A percentile compares a stretch with the other conserved stretches of the same genome.
Conservation (phyloP, 1,140 invertebrate genomes). For the Drosophila setifemur region DNA sequence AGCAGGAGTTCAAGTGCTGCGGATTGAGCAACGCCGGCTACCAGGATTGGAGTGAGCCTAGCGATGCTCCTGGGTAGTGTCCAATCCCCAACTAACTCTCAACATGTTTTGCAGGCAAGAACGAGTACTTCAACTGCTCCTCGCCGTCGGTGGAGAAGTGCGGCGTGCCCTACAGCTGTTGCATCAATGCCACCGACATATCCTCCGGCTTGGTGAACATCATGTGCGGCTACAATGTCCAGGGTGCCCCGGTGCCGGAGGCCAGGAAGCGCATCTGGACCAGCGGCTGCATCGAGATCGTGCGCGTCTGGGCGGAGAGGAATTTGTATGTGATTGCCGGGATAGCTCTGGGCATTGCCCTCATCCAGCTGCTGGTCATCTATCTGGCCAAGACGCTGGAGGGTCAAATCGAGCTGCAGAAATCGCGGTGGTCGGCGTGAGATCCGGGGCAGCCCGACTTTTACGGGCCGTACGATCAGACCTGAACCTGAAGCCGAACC, state of each 20-base stretch:
- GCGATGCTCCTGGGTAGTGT: too few species aligned
- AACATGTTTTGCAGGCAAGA: slow-evolving; percentile 87
- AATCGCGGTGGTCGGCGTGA: slow-evolving; percentile 86
- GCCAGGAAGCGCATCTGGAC: slow-evolving; percentile 94
- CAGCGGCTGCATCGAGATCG: slow-evolving; percentile 94
- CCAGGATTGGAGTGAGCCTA: slow-evolving; percentile 92
- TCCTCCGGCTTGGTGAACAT: slow-evolving; percentile 93
- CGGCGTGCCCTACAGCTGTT: slow-evolving; percentile 96
- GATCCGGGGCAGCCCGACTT: slow-evolving; percentile 27
- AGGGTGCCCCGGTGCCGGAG: slow-evolving; percentile 91
- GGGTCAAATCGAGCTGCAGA: slow-evolving; percentile 94
- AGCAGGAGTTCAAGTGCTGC: slow-evolving; percentile 96
- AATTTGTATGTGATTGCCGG: slow-evolving; percentile 94
- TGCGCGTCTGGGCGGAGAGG: slow-evolving; percentile 91
- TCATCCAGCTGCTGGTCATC: slow-evolving; percentile 94
- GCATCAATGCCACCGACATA: slow-evolving; percentile 94
- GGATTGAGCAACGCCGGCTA: slow-evolving; percentile 94
- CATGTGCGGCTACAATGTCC: slow-evolving; percentile 95
- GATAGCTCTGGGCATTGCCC: slow-evolving; percentile 90
- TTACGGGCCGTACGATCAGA: slow-evolving; percentile 16
- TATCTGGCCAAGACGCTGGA: slow-evolving; percentile 94
- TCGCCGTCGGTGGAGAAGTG: slow-evolving; percentile 94
- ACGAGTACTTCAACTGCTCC: slow-evolving; percentile 96
- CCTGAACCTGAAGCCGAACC: too few species aligned
- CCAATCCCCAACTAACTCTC: too few species aligned